Base-by-base conservation (phyloP, 2,888 invertebrate genomes). In the Napeogenes sylphis region DNA sequence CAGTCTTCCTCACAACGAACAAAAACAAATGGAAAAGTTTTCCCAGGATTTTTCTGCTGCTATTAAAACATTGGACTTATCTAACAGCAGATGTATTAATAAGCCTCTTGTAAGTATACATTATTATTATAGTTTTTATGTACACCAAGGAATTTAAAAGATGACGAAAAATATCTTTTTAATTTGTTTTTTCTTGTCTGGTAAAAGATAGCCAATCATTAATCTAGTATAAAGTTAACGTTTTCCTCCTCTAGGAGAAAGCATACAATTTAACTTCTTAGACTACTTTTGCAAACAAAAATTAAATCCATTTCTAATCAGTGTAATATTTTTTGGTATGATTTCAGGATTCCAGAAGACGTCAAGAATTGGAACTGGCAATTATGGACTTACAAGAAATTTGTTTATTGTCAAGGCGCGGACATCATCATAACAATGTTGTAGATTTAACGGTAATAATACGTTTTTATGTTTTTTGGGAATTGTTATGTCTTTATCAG, bases 391-490 rank as follows among this genome's bases (percentile, higher is more conserved):
- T 89, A 10, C 87, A 89, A 61, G 73, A 83, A 59, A 69, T 72
- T 5, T 68, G 82, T 46, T 73, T 89, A 54, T 83, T 84, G 61
- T 70, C 77, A 3, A 68, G 84, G 0, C 82, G 79, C 0, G 64
- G 70, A 0, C 73, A 68, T 2, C 70, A 73, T 3, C 73, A 76
- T 33, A 78, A 72, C 58, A 80, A 86, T 33, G 81, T 89, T 47
- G 85, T 89, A 2, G 88, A 89, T 64, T 76, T 88, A 35, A 82
- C 83, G 72, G 88, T 89, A 70, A 68, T 66, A 54, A 10, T 32
- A 12, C 45, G 4, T 57, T 42, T 47, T 21, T 47, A 6, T 21
- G 42, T 12, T 56, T 12, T 56, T 12, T 32, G 13, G 4, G 35
- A 51, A 21, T 30, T 21, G 8, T 12, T 51, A 10, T 51, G 8